Base-by-base conservation (phyloP, 2,888 invertebrate species). In the Poecilobothrus nobilitatus region DNA sequence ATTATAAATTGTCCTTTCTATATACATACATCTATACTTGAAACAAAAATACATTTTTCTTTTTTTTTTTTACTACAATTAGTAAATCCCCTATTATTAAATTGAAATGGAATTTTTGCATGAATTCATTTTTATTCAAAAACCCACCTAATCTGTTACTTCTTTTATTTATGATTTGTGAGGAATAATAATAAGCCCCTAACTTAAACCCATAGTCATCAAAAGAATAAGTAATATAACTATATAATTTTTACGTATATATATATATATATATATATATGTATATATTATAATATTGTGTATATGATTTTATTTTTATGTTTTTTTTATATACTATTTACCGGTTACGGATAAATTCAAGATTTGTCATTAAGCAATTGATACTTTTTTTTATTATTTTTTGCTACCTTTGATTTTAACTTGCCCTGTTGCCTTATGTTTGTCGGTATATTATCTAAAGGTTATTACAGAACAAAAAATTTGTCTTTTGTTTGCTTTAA, bases 91-190 rank as follows among this genome's bases (percentile, higher is more conserved):
- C 27, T 27, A 27, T 27, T 27, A 27, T 27, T 27, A 27, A 27
- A 27, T 6, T 53, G 53, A 18, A 53, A 12, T 53, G 15, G 18
- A 53, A 18, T 53, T 53, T 53, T 18, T 53, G 53, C 53, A 53
- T 53, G 53, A 53, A 53, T 53, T 53, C 53, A 53, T 53, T 53
- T 53, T 18, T 6, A 27, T 27, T 53, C 41, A 41, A 41, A 41
- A 53, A 53, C 53, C 53, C 53, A 53, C 53, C 53, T 53, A 53
- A 53, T 53, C 53, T 53, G 53, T 53, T 53, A 53, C 53, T 53
- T 53, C 53, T 53, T 53, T 53, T 53, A 18, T 53, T 53, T 5
- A 5, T 27, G 27, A 27, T 27, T 27, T 27, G 27, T 27, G 27
- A 27, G 7, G n/a, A 41, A 41, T 9, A 12, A 41, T 41, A 41